A percentile compares a stretch with the other conserved stretches of the same genome.
phyloP scores from a whole-genome alignment of 2,888 invertebrate species.

The Nemurella pictetii region DNA sequence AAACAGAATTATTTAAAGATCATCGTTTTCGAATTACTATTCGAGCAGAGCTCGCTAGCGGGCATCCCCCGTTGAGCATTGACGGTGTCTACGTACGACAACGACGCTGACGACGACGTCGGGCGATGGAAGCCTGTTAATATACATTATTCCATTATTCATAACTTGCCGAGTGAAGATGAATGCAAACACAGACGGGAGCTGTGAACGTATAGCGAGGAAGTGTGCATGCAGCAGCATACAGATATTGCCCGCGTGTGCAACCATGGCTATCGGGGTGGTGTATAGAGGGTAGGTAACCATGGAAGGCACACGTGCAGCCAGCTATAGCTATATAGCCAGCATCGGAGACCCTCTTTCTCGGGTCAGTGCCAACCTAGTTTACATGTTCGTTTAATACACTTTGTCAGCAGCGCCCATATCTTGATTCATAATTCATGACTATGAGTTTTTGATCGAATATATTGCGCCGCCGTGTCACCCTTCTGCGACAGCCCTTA shows the following conservation, averaged over 20 bases:
- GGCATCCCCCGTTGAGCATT: background rate
- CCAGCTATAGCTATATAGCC: no score
- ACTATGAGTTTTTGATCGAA: background rate
- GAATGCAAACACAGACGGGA: conserved; percentile 26
- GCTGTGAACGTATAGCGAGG: conserved; percentile 10
- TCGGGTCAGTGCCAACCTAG: conserved; percentile 4
- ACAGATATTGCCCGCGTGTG: background rate
- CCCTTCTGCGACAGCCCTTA: background rate
- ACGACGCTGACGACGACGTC: background rate
- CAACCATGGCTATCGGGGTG: no score
- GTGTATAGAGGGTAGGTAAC: no score
- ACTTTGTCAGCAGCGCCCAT: conserved; percentile 13
- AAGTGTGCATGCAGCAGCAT: conserved; percentile 22
- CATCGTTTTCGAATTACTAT: background rate
- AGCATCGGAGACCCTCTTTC: background rate
- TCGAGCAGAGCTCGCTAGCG: background rate
- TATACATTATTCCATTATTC: conserved; percentile 29
- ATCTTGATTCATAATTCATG: conserved; percentile 32
- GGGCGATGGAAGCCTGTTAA: conserved; percentile 21
- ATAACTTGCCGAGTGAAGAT: conserved; percentile 19
- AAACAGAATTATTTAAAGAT: background rate
- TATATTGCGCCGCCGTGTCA: background rate
- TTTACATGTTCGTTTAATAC: conserved; percentile 6
- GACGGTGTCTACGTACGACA: no score
- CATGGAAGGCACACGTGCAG: background rate